Evolutionary conservation across 2,113 vertebrate genomes (phyloP).

Genomic region (Mixornis gularis): DNA sequence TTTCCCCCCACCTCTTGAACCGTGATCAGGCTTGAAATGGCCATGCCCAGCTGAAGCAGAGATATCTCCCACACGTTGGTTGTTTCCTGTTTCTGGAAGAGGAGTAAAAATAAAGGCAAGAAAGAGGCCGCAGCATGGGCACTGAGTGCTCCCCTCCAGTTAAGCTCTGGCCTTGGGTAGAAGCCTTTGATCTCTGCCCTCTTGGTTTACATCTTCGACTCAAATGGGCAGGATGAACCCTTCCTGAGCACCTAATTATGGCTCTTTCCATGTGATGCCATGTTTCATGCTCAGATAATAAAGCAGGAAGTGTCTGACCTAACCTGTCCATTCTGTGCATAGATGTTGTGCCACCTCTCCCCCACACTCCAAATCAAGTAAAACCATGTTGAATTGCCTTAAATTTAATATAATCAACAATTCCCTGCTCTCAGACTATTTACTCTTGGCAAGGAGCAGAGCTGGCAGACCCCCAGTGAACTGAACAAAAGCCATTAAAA

Average conservation of each 20-base stretch:
- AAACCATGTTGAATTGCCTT: not conserved
- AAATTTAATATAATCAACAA: not conserved
- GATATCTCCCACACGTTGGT: accelerated
- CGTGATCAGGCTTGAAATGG: not conserved
- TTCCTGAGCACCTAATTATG: not conserved
- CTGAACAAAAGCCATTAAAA: not conserved
- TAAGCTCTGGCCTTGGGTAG: not conserved
- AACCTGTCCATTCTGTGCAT: not conserved
- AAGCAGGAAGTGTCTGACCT: not conserved
- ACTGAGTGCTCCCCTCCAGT: not conserved
- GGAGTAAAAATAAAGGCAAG: not conserved
- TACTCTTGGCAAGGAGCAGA: not conserved
- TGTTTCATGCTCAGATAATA: not conserved
- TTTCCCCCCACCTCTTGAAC: not conserved
- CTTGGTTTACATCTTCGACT: not conserved
- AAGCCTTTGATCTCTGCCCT: not conserved
- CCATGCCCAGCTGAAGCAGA: not conserved
- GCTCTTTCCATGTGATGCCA: not conserved
- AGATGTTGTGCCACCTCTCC: not conserved
- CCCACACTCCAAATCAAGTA: not conserved
- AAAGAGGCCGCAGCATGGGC: accelerated
- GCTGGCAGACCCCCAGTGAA: not conserved
- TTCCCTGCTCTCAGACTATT: not conserved
- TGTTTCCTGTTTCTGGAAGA: not conserved
- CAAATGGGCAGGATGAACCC: not conserved